Evolutionary conservation across 2,888 invertebrate species (phyloP).

Genomic region (Epistrophe eligans): DNA sequence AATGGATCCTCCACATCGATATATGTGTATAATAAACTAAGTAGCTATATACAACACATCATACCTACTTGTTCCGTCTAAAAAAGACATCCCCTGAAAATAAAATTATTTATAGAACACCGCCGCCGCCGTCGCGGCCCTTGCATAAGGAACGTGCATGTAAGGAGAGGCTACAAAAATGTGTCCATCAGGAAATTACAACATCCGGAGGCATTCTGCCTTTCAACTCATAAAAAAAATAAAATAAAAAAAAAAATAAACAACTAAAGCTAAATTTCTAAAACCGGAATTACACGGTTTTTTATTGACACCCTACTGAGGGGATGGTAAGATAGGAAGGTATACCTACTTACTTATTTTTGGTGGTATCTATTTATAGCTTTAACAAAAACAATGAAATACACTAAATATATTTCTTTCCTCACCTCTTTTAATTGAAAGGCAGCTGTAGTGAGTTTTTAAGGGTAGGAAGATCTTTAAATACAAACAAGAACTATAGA

Average conservation of each 20-base stretch:
- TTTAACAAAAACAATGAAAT: background rate
- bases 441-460: conserved; percentile 1
- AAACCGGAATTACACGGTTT: conserved; percentile 2
- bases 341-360: background rate
- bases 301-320: background rate
- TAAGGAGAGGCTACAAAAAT: background rate
- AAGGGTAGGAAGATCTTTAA: background rate
- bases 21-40: too few relatives aligned
- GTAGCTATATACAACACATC: background rate
- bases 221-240: background rate
- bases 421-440: conserved; percentile 20
- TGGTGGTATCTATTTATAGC: conserved; percentile 16
- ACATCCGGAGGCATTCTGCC: background rate
- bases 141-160: background rate
- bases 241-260: background rate
- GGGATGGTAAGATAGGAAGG: background rate
- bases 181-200: conserved; percentile 12
- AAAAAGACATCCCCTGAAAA: conserved; percentile 11
- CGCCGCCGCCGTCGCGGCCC: too few relatives aligned
- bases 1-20: too few relatives aligned
- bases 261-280: background rate
- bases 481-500: background rate
- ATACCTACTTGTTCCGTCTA: background rate
- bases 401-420: background rate
- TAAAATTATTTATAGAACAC: conserved; percentile 10